Evolutionary conservation across 2,113 vertebrate genomes (phyloP).

Genomic region (Pogonocichla stellata): DNA sequence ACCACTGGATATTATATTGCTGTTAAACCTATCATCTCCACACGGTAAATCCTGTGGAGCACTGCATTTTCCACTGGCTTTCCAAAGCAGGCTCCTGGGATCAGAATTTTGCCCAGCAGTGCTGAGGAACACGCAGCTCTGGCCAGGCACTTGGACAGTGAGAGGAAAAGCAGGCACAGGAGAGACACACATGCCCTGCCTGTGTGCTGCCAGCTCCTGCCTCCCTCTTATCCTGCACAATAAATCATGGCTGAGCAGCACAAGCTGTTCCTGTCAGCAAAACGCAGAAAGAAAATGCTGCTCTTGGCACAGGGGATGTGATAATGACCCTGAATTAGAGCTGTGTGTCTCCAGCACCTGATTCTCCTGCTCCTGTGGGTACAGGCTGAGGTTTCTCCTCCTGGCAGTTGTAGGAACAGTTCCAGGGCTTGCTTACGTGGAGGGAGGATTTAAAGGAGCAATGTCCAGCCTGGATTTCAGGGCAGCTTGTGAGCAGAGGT

Average conservation of each 20-base stretch:
- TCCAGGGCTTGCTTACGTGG: neutral
- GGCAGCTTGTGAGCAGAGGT: neutral
- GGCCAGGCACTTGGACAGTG: neutral
- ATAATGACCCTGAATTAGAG: conserved; percentile 54
- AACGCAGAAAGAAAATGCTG: neutral
- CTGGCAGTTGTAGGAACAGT: neutral
- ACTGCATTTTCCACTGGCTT: neutral
- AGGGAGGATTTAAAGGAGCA: neutral
- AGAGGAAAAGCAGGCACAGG: neutral
- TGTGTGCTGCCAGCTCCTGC: neutral
- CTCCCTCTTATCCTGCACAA: neutral
- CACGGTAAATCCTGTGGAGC: neutral
- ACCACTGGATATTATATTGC: accelerated
- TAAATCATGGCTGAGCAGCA: conserved; percentile 47
- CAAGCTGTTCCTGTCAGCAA: conserved; percentile 52
- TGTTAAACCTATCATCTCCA: neutral
- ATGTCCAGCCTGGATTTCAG: neutral
- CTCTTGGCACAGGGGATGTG: neutral
- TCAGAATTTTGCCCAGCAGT: neutral
- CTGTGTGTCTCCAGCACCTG: neutral
- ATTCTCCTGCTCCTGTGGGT: neutral
- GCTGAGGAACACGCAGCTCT: neutral
- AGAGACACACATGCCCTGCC: neutral
- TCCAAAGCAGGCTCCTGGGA: neutral
- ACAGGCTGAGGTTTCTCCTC: neutral